Evolutionary conservation across 2,888 invertebrate genomes (phyloP), one percentile per base, ranked within the genome.

Genomic region (Mechanitis messenoides): DNA sequence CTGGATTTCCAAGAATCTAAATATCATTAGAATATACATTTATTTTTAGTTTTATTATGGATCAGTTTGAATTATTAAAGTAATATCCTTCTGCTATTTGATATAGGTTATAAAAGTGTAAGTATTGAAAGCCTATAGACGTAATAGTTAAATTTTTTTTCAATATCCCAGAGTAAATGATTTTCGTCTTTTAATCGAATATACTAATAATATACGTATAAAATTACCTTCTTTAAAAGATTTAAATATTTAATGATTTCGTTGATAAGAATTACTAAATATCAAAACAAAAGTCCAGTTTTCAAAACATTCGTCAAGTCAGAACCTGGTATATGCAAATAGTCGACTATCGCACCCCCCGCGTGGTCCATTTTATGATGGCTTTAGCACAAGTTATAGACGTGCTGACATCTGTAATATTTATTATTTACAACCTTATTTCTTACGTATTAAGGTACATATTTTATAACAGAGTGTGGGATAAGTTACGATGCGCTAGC

Each of bases 301-400:
- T 42, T 59, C 57, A 63, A 63, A 61, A 62, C 62, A 66, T 68
- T 60, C 66, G 61, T 68, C 61, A 67, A 65, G 50, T 57, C 62
- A 53, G 55, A 65, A 59, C 58, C 62, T 58, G 62, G 60, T 59
- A 47, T 68, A 72, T 72, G 72, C 72, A 70, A 72, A 72, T 72
- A 67, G 63, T 68, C 59, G 57, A 73, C 75, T 79, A 80, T 79
- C 80, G 50, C 73, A 72, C 74, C 78, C 79, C 80, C 78, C 73
- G 76, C 74, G 71, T 72, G 66, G 73, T 58, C 73, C 72, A 68
- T 65, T 79, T 78, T 83, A 83, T 78, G 82, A 79, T 72, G 67
- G 68, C 74, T 71, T 67, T 71, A 66, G 57, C 68, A 55, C 58
- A 59, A 67, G 63, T 74, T 74, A 74, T 70, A 72, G 61, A 60